Conservation (phyloP, 2,797 vertebrate species). For the Cirrhinus mrigala region DNA sequence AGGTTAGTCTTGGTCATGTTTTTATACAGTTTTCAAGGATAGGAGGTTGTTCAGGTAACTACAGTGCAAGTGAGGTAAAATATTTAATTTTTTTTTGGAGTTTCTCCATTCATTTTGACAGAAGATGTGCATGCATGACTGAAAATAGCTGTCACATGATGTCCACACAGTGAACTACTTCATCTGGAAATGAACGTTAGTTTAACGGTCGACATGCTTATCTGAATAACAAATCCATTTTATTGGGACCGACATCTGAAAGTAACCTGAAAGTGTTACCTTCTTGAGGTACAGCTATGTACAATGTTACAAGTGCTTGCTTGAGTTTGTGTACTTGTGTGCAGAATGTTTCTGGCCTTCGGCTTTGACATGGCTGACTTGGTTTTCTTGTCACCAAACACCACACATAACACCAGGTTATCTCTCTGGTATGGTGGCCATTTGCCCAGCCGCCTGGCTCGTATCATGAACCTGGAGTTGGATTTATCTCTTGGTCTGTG, state of each 20-base stretch:
- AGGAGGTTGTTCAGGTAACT: neutral
- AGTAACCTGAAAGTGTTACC: neutral
- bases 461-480: conserved; percentile 11
- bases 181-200: neutral
- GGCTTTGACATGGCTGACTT: conserved; percentile 33
- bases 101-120: neutral
- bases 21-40: neutral
- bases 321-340: neutral
- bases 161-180: too few relatives aligned
- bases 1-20: neutral
- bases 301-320: neutral
- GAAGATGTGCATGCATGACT: neutral
- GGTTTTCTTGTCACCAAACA: conserved; percentile 41
- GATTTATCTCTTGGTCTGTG: conserved; percentile 13
- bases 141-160: neutral
- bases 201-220: neutral
- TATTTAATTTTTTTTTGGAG: neutral
- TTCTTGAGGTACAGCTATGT: neutral
- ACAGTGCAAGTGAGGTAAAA: neutral
- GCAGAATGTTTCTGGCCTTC: neutral
- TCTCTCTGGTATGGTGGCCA: conserved; percentile 41
- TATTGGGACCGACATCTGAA: neutral
- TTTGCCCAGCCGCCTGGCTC: conserved; percentile 43
- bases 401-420: conserved; percentile 1
- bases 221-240: neutral